These are phyloP conservation scores for Conus betulinus DNA, from an alignment of 1,140 invertebrate genomes.

Conservation along the genomic window DNA sequence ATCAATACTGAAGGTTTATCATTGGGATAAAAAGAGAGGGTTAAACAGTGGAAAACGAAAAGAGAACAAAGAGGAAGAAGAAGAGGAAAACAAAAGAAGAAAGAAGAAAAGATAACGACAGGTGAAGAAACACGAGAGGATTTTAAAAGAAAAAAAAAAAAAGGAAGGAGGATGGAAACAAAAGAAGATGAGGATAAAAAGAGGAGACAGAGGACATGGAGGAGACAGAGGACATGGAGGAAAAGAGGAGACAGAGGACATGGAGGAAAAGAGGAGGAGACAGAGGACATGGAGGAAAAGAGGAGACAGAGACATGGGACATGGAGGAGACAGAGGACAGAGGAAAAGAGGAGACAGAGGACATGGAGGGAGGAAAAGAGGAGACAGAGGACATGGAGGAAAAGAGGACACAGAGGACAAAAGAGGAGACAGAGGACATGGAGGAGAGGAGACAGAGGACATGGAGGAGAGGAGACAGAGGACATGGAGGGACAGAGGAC, in stretches of 20 bases:
- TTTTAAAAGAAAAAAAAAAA: conserved; percentile 11
- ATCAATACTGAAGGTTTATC: background rate
- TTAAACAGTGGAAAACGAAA: too few species aligned
- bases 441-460: too few species aligned
- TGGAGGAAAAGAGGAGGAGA: background rate
- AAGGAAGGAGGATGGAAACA: background rate
- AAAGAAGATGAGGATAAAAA: background rate
- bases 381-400: too few species aligned
- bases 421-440: too few species aligned
- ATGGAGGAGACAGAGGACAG: too few species aligned
- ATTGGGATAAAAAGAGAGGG: background rate
- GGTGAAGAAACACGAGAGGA: background rate
- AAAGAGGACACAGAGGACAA: too few species aligned
- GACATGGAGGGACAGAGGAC: too few species aligned
- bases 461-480: background rate
- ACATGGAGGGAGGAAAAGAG: too few species aligned
- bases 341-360: too few species aligned
- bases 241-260: too few species aligned
- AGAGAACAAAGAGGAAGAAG: background rate
- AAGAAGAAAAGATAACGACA: background rate
- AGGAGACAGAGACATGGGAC: background rate
- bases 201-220: background rate
- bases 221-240: too few species aligned
- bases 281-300: background rate
- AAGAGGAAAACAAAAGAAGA: background rate